Base-by-base conservation (phyloP, 2,888 invertebrate genomes). In the Nemotelus pantherinus region DNA sequence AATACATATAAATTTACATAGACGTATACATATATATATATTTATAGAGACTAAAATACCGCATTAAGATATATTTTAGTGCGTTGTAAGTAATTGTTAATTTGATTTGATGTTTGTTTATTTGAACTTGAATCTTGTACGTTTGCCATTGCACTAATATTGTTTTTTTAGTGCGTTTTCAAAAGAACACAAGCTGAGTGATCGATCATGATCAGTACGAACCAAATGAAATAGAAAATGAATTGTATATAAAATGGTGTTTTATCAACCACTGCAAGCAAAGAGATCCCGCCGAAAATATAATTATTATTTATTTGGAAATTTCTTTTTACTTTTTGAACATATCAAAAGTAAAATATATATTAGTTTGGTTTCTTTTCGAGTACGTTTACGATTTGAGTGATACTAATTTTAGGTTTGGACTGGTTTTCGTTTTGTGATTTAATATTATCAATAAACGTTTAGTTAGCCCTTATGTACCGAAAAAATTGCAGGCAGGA, bases 41-140 rank as follows among this genome's bases (percentile, higher is more conserved):
- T 70, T 70, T 70, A 70, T 70, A 55, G 41, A 53, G 44, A 55
- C 44, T 70, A 70, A 55, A 55, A 53, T 70, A 70, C 47, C 39
- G 41, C 25, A 53, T 70, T 55, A 70, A 55, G 41, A 70, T 70
- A 70, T 70, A 70, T 41, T 41, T 5, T 10, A 67, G 7, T 39
- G 25, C 48, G 25, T 53, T 55, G 53, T 70, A 70, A 70, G 53
- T 25, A 60, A 70, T 43, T 70, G 70, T 53, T 70, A 43, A 10
- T 57, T 3, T 57, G 3, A 60, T 3, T 60, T 60, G 39, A 60
- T 60, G 25, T 41, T 60, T 60, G 57, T 9, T 25, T 3, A 7
- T 57, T 25, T 57, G 10, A 57, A 9, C 25, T 57, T 57, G 57
- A 25, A 57, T 25, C 10, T 57, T 57, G 57, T 57, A 25, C 57